Evolutionary conservation across 2,888 invertebrate genomes (phyloP), one percentile per base, ranked within the genome.

Genomic region (Hemaris fuciformis): DNA sequence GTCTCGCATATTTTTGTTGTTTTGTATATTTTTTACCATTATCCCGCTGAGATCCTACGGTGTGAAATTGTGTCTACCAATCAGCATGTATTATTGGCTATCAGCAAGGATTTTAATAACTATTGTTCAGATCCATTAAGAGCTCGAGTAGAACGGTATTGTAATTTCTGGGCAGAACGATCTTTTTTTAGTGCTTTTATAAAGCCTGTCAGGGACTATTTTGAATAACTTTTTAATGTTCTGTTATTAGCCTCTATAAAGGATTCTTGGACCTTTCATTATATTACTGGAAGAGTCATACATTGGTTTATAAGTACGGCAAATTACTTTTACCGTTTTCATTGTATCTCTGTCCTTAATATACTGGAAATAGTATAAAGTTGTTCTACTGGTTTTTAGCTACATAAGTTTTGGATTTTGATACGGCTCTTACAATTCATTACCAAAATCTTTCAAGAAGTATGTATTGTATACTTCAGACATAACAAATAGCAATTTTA

Each of bases 1-100:
- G 75, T 69, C 68, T 64, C 72, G 76, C 77, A 81, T 77, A 70
- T 70, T 67, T 73, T 70, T 69, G 64, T 64, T 41, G 66, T 63
- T 67, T 62, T 48, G 56, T 62, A 61, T 59, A 62, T 64, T 61
- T 62, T 57, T 58, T 61, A 27, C 56, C 64, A 62, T 64, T 62
- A 63, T 56, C 25, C n/a, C 45, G 18, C 59, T 13, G 41, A 60
- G 62, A 41, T 60, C 41, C 25, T 60, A 41, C 10, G 41, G 41
- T 18, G 60, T 60, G 41, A 57, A 68, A 73, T 72, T 73, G 69
- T 68, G 67, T 66, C 62, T 73, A 64, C 67, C 59, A 53, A 18
- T 69, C 57, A 69, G 67, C 1, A 25, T n/a, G n/a, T n/a, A 48
- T 48, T 57, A 57, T 60, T 62, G 56, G 59, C 62, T 48, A 59